phyloP scores from a whole-genome alignment of 2,113 vertebrate species.

The Uria aalge region DNA sequence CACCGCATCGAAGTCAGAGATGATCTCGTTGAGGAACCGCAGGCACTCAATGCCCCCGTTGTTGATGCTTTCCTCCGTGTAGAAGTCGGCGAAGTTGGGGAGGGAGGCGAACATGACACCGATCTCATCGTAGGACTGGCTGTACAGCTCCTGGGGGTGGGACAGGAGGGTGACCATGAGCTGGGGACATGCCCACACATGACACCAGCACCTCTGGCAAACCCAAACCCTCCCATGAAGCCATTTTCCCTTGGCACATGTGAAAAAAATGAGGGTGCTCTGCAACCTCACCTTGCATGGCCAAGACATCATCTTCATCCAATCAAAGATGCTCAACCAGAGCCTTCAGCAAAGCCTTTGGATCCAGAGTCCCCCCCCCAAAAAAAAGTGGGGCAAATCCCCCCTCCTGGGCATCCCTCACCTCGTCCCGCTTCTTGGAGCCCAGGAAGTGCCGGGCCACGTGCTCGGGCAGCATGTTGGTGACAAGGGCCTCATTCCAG shows the following conservation, averaged over 20 bases:
- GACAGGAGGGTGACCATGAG: background rate
- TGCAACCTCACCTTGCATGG: background rate
- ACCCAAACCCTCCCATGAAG: background rate
- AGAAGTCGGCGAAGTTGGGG: constrained; percentile 97
- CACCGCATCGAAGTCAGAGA: constrained; percentile 96
- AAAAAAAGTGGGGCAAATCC: background rate
- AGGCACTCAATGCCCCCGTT: constrained; percentile 95
- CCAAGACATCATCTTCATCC: background rate
- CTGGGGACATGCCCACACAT: accelerated
- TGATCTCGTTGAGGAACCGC: constrained; percentile 97
- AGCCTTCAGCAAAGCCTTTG: background rate
- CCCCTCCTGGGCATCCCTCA: background rate
- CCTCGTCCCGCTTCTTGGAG: constrained; percentile 93
- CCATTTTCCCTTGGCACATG: background rate
- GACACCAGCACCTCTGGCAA: background rate
- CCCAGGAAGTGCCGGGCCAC: constrained; percentile 96
- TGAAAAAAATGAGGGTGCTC: background rate
- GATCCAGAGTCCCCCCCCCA: background rate
- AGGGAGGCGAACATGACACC: constrained; percentile 99
- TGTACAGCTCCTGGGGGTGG: constrained; percentile 87
- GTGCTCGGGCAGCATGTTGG: constrained; percentile 94
- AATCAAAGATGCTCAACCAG: background rate
- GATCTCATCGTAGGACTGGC: constrained; percentile 94
- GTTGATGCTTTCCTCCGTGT: constrained; percentile 97
- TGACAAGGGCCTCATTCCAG: constrained; percentile 93